Conservation (phyloP, 1,140 invertebrate genomes). For the Apis cerana region DNA sequence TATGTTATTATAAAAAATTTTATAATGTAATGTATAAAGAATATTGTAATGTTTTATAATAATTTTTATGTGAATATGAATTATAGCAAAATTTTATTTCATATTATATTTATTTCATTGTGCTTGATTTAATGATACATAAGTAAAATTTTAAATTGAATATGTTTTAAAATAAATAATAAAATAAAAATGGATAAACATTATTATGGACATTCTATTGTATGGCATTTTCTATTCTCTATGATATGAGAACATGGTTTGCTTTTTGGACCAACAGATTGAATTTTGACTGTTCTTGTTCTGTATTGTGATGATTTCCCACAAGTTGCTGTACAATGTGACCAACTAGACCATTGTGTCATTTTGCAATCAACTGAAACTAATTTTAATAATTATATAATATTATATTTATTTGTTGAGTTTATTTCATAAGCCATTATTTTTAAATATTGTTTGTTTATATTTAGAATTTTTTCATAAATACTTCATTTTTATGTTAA, state of each 20-base stretch:
- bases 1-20: not conserved
- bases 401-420: not conserved
- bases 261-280: conserved; percentile 65
- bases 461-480: not conserved
- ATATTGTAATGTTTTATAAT: not conserved
- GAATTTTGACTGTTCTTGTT: conserved; percentile 75
- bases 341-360: conserved; percentile 85
- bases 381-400: conserved; percentile 24
- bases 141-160: not conserved
- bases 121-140: conserved; percentile 24
- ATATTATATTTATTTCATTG: not conserved
- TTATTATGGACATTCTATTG: conserved; percentile 57
- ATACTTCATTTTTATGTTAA: no score
- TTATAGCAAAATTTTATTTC: not conserved
- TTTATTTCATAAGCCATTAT: no score
- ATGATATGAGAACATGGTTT: conserved; percentile 70
- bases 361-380: conserved; percentile 82
- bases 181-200: conserved; percentile 13
- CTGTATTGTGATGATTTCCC: conserved; percentile 81
- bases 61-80: not conserved
- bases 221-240: conserved; percentile 70
- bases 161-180: not conserved
- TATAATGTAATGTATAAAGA: no score
- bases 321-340: conserved; percentile 84
- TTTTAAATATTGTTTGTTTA: not conserved